These are phyloP conservation scores for Tiliqua scincoides DNA, from an alignment of 2,113 vertebrate genomes.

Conservation along the genomic window DNA sequence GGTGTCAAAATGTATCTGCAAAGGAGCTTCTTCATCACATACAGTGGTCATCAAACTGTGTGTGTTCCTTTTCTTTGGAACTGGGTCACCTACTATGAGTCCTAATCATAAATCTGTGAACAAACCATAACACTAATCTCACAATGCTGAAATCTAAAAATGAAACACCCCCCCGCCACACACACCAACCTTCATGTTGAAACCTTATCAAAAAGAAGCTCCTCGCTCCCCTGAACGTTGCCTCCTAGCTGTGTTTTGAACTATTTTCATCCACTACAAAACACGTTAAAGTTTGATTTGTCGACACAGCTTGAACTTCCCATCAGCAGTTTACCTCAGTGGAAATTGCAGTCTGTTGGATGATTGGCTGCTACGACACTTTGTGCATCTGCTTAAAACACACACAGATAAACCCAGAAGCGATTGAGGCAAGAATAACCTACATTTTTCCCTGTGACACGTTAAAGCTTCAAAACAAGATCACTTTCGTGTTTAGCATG, in stretches of 20 bases:
- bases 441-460: slow-evolving; percentile 29
- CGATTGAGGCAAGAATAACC: slow-evolving; percentile 34
- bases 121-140: not conserved
- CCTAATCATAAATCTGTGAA: not conserved
- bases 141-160: not conserved
- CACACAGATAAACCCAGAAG: not conserved
- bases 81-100: not conserved
- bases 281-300: not conserved
- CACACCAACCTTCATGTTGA: not conserved
- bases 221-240: not conserved
- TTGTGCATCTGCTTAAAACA: slow-evolving; percentile 28
- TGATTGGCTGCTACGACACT: slow-evolving; percentile 48
- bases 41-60: not conserved
- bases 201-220: slow-evolving; percentile 1
- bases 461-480: slow-evolving; percentile 52
- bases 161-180: not conserved
- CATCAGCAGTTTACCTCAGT: slow-evolving; percentile 20
- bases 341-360: slow-evolving; percentile 4
- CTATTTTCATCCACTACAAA: slow-evolving; percentile 39
- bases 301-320: slow-evolving; percentile 30
- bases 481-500: slow-evolving; percentile 34
- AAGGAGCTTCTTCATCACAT: not conserved
- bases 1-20: not conserved
- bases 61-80: not conserved
- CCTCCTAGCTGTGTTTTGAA: not conserved